Conservation (phyloP, 2,113 vertebrate genomes). For the Amblyornis subalaris region DNA sequence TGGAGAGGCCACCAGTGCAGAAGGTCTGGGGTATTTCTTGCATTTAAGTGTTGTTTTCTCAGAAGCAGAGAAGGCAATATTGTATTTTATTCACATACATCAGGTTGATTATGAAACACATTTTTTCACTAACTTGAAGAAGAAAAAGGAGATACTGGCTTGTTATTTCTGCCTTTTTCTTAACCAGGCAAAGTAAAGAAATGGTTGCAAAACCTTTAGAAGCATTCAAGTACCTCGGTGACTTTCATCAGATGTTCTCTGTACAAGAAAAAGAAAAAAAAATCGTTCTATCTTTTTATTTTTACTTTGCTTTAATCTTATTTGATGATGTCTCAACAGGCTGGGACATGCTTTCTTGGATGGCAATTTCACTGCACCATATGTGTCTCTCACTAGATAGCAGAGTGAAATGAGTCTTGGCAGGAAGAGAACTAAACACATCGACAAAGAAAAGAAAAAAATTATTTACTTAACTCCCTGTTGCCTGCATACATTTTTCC, state of each 20-base stretch:
- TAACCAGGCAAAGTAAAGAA: constrained; percentile 79
- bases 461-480: constrained; percentile 84
- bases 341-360: constrained; percentile 96
- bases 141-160: constrained; percentile 63
- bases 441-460: constrained; percentile 81
- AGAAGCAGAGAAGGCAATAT: constrained; percentile 51
- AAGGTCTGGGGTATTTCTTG: background rate
- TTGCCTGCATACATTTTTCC: constrained; percentile 74
- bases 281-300: constrained; percentile 91
- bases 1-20: background rate
- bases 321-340: constrained; percentile 99
- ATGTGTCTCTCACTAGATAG: constrained; percentile 94
- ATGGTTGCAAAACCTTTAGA: constrained; percentile 80
- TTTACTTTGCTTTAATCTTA: constrained; percentile 98
- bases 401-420: constrained; percentile 90
- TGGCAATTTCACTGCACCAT: constrained; percentile 98
- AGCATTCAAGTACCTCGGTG: constrained; percentile 78
- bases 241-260: constrained; percentile 90
- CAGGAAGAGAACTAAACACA: constrained; percentile 88
- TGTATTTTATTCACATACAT: constrained; percentile 73
- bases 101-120: constrained; percentile 69
- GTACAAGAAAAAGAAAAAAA: constrained; percentile 77
- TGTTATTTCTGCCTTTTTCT: constrained; percentile 71
- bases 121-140: constrained; percentile 67
- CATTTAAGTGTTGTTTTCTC: constrained; percentile 39